Evolutionary conservation across 92 coral and sea anemone species (phyloP).

Genomic region (Paragorgia papillata): DNA sequence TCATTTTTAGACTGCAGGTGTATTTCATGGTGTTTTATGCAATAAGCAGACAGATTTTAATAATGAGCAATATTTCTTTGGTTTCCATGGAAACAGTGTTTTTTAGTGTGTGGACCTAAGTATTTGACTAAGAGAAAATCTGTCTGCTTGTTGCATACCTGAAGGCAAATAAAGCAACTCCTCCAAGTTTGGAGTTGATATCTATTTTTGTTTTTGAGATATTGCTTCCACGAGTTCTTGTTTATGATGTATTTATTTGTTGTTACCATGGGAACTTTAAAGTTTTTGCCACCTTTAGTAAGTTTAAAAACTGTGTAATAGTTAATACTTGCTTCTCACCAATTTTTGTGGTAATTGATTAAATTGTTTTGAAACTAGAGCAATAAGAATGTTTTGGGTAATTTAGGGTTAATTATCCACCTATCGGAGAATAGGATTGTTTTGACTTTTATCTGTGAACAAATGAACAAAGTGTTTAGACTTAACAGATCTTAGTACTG

Average conservation of each 20-base stretch:
- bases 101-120: neutral
- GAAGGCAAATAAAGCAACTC: neutral
- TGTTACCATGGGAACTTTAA: constrained; percentile 7
- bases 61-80: neutral
- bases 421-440: neutral
- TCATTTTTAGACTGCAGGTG: constrained; percentile 10
- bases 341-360: constrained; percentile 7
- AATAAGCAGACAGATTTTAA: constrained; percentile 15
- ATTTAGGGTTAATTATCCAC: neutral
- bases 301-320: neutral
- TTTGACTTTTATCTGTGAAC: too few relatives aligned
- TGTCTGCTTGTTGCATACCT: constrained; percentile 9
- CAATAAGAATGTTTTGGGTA: constrained; percentile 6
- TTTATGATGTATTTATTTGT: neutral
- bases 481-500: too few relatives aligned
- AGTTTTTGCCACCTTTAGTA: neutral
- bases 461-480: too few relatives aligned
- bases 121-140: neutral
- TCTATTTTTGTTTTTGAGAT: neutral
- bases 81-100: constrained; percentile 6
- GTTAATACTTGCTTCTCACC: neutral
- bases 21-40: neutral
- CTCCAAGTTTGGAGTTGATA: neutral
- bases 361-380: constrained; percentile 16
- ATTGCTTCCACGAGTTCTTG: neutral